These are phyloP conservation scores for Muschampia plurimacula DNA, from an alignment of 2,888 invertebrate species.

Conservation along the genomic window DNA sequence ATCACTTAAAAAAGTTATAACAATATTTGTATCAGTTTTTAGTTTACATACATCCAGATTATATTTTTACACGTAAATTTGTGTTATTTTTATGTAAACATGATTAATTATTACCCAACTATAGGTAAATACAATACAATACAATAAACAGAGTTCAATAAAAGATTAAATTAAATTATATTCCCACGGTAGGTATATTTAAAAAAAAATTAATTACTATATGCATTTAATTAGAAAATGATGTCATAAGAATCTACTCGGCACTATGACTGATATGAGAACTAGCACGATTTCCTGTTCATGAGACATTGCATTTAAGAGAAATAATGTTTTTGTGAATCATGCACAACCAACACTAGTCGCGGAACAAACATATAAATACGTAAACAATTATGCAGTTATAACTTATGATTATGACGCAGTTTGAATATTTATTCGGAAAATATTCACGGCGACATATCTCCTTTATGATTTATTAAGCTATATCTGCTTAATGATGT, in stretches of 20 bases:
- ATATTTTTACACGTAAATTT: too few species aligned
- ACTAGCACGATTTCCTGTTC: slow-evolving; percentile 10
- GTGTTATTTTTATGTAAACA: too few species aligned
- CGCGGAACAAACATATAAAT: neutral
- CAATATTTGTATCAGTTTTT: too few species aligned
- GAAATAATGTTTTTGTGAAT: slow-evolving; percentile 16
- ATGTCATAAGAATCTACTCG: slow-evolving; percentile 2
- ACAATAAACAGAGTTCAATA: too few species aligned
- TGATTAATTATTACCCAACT: too few species aligned
- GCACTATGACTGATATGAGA: slow-evolving; percentile 18
- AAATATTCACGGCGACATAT: too few species aligned
- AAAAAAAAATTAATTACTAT: neutral
- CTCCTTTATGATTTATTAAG: too few species aligned
- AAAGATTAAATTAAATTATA: neutral
- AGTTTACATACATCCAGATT: too few species aligned
- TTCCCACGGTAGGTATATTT: neutral
- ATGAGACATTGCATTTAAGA: slow-evolving; percentile 14
- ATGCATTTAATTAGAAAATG: slow-evolving; percentile 3
- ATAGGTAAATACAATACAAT: too few species aligned
- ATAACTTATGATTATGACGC: neutral
- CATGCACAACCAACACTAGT: slow-evolving; percentile 8
- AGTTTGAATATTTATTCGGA: neutral
- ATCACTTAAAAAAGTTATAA: too few species aligned
- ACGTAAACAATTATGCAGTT: slow-evolving; percentile 20
- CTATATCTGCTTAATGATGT: too few species aligned